Conservation (phyloP, 2,113 vertebrate species). For the Corythaixoides concolor region DNA sequence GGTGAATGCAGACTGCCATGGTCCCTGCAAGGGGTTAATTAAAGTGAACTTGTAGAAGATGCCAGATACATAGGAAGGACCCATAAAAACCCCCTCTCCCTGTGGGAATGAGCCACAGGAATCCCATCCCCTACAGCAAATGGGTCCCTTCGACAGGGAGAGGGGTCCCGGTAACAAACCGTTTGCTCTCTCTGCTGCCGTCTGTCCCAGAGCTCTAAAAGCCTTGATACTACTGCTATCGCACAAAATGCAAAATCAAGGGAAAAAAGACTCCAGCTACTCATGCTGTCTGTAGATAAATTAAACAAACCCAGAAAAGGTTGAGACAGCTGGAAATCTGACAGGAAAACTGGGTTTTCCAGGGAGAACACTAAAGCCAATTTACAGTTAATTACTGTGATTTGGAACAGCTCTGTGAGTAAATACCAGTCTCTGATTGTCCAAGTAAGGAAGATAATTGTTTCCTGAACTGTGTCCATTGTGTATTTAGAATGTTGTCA, state of each 20-base stretch:
- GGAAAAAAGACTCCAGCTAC: not conserved
- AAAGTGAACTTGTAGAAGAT: not conserved
- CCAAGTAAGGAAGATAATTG: constrained; percentile 64
- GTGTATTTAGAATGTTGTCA: constrained; percentile 9
- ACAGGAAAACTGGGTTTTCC: constrained; percentile 52
- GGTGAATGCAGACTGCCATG: not conserved
- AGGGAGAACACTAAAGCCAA: constrained; percentile 58
- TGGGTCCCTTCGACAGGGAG: not conserved
- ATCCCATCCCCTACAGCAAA: not conserved
- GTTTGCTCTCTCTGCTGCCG: not conserved
- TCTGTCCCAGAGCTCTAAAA: not conserved
- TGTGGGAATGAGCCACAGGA: not conserved
- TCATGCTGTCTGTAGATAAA: constrained; percentile 35
- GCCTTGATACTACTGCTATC: not conserved
- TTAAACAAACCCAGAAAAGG: constrained; percentile 40
- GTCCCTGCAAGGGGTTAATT: not conserved
- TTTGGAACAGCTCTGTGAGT: constrained; percentile 63
- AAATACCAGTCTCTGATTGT: constrained; percentile 52
- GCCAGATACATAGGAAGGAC: not conserved
- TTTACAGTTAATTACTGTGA: constrained; percentile 71
- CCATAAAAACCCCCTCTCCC: not conserved
- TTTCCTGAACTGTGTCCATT: constrained; percentile 60
- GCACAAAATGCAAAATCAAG: constrained; percentile 2
- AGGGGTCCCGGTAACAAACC: not conserved
- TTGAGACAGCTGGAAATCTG: constrained; percentile 49